Evolutionary conservation across 2,797 vertebrate genomes (phyloP).

Genomic region (Halcyon leucocephala): DNA sequence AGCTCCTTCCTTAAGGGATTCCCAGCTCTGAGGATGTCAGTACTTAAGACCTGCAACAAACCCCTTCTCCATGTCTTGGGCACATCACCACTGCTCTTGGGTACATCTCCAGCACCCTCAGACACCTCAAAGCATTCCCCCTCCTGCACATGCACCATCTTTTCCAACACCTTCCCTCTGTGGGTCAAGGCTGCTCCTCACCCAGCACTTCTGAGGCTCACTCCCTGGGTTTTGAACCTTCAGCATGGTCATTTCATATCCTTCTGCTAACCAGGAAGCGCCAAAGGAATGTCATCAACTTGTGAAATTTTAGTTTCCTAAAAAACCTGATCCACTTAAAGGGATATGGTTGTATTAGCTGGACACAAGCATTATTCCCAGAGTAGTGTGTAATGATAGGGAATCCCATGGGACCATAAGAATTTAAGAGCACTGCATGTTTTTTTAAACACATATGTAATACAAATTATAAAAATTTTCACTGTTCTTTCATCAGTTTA

Average conservation of each 20-base stretch:
- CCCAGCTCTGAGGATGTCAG: not conserved
- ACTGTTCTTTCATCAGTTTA: not conserved
- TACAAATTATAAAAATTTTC: not conserved
- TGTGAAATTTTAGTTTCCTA: not conserved
- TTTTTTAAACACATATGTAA: not conserved
- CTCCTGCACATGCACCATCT: not conserved
- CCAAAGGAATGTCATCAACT: not conserved
- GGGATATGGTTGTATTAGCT: not conserved
- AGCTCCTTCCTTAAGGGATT: not conserved
- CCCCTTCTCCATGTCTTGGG: not conserved
- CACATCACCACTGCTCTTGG: not conserved
- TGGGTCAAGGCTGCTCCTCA: accelerated
- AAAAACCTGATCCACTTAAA: not conserved
- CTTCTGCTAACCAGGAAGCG: not conserved
- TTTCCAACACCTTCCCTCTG: not conserved
- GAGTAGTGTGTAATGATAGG: not conserved
- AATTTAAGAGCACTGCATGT: not conserved
- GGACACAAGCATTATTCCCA: not conserved
- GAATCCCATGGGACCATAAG: not conserved
- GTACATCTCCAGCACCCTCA: not conserved
- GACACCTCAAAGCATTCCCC: not conserved
- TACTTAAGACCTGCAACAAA: not conserved
- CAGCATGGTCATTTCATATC: not conserved
- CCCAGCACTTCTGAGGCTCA: not conserved
- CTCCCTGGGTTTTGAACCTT: not conserved